These are phyloP conservation scores for Neomorphus geoffroyi DNA, from an alignment of 2,797 vertebrate species.

Conservation along the genomic window DNA sequence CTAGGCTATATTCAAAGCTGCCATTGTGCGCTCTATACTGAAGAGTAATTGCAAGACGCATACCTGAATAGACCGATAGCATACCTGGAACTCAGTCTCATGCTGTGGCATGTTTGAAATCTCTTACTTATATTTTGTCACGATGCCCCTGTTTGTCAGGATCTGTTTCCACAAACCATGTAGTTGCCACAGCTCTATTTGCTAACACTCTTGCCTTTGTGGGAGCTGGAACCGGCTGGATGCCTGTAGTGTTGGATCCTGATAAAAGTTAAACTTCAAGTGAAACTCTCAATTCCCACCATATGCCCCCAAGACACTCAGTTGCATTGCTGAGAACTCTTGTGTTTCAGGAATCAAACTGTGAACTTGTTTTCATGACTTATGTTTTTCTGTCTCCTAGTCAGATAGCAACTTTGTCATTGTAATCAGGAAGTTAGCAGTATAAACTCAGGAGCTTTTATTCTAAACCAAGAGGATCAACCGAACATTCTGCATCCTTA, in stretches of 20 bases:
- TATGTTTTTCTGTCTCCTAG: neutral
- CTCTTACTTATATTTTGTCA: neutral
- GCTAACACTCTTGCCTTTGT: too few relatives aligned
- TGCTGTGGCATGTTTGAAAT: neutral
- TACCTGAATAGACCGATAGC: neutral
- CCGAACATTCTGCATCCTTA: neutral
- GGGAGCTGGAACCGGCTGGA: neutral
- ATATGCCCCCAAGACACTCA: too few relatives aligned
- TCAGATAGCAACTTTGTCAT: neutral
- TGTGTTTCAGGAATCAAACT: neutral
- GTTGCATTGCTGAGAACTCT: neutral
- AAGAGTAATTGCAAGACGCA: neutral
- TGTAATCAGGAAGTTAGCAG: neutral
- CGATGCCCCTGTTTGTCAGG: neutral
- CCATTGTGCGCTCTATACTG: neutral
- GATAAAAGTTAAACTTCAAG: neutral
- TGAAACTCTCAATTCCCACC: neutral
- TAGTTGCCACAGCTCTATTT: neutral
- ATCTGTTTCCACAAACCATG: neutral
- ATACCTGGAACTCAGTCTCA: neutral
- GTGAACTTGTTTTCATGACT: fast-evolving
- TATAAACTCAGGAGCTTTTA: neutral
- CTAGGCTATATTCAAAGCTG: neutral
- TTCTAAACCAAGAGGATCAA: neutral
- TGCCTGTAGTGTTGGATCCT: neutral